Evolutionary conservation across 2,113 vertebrate species (phyloP).

Genomic region (Isurus oxyrinchus): DNA sequence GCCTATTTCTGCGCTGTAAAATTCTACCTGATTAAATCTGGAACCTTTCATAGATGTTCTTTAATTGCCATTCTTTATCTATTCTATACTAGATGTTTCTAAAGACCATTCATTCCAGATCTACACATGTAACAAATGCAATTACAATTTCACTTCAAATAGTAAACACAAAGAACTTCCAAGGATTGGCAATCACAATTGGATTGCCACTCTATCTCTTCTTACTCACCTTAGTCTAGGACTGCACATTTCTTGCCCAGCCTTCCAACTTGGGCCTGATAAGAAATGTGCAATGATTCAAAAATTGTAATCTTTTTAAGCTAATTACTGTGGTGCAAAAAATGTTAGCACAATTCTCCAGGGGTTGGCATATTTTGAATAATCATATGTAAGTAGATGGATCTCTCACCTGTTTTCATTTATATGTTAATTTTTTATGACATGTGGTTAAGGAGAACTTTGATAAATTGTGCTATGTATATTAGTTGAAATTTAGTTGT

Average conservation of each 20-base stretch:
- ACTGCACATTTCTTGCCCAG: no score
- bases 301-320: constrained; percentile 16
- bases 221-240: no score
- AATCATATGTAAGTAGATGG: constrained; percentile 25
- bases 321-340: not conserved
- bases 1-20: no score
- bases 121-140: not conserved
- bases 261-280: no score
- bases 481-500: constrained; percentile 21
- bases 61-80: not conserved
- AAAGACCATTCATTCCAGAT: not conserved
- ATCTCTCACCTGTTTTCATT: constrained; percentile 35
- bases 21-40: not conserved
- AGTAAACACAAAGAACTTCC: not conserved
- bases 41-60: not conserved
- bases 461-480: constrained; percentile 15
- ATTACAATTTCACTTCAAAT: not conserved
- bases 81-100: not conserved
- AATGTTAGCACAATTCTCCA: not conserved
- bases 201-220: no score
- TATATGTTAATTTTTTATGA: constrained; percentile 37
- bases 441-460: constrained; percentile 29
- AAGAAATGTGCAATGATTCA: not conserved
- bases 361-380: not conserved
- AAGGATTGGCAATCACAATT: no score